Base-by-base conservation (phyloP, 1,140 invertebrate genomes). In the Ceratitis capitata region DNA sequence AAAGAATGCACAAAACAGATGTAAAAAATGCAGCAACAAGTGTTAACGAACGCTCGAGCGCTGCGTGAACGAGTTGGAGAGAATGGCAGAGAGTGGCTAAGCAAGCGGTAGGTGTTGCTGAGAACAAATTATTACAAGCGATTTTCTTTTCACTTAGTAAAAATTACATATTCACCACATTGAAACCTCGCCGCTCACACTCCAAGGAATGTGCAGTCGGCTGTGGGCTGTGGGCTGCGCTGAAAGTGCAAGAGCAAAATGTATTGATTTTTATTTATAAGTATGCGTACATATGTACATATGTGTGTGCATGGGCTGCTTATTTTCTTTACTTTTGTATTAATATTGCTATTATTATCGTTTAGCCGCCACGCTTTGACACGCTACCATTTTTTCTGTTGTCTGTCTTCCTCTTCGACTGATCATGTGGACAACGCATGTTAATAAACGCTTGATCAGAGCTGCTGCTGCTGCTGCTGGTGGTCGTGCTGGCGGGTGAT, bases 401-500 rank as follows among this genome's bases (percentile, higher is more conserved):
- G n/a, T n/a, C n/a, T n/a, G n/a, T n/a, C n/a, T n/a, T 19, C 3
- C 12, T 78, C 61, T 29, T 23, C 29, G 29, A 39, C 16, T 53
- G 85, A 85, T 85, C 85, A 85, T 58, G 61, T 53, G 58, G 29
- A 19, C 61, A 61, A 84, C 82, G 85, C 82, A 85, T 85, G 85
- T 74, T 78, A 12, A n/a, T n/a, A n/a, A 78, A 78, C 23, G 42
- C 39, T 78, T 45, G 42, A 78, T 47, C 16, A 10, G 39, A n/a
- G 39, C 19, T 26, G n/a, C n/a, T n/a, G n/a, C n/a, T n/a, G n/a
- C n/a, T n/a, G n/a, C n/a, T 45, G n/a, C 39, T 45, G 69, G 39
- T 78, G 69, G 69, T n/a, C n/a, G 69, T 47, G 69, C 69, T 35
- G 58, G 23, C 9, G 69, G 16, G 5, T 61, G 23, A n/a, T 61